Conservation (phyloP, 1,140 invertebrate species). For the Heliothis virescens region DNA sequence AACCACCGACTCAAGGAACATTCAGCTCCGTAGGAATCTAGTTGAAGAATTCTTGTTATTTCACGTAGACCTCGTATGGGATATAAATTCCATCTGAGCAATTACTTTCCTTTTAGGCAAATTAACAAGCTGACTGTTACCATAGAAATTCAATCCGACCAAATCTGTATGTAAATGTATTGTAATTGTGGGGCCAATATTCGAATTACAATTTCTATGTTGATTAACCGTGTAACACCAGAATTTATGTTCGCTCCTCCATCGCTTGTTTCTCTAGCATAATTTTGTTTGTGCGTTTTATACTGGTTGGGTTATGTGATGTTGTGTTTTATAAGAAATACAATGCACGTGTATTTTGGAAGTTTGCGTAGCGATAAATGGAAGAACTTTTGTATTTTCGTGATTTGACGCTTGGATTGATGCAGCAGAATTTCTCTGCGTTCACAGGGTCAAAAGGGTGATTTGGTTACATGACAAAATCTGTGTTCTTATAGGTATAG, state of each 20-base stretch:
- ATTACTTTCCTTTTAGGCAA: conserved; percentile 84
- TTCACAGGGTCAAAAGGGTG: too few species aligned
- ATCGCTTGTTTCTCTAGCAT: conserved; percentile 69
- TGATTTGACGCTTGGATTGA: too few species aligned
- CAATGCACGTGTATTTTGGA: conserved; percentile 40
- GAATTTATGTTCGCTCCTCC: conserved; percentile 73
- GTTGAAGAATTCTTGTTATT: conserved; percentile 47
- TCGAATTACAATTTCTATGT: conserved; percentile 82
- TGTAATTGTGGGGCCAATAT: conserved; percentile 81
- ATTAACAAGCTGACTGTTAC: conserved; percentile 80
- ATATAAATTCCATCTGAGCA: conserved; percentile 71
- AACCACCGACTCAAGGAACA: background rate
- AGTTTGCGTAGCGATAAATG: conserved; percentile 12
- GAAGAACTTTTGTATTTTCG: too few species aligned
- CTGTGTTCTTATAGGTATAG: too few species aligned
- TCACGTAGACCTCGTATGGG: conserved; percentile 55
- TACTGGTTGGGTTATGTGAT: conserved; percentile 23
- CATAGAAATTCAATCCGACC: conserved; percentile 81
- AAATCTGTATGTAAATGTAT: conserved; percentile 85
- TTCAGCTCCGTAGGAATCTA: background rate
- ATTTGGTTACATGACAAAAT: too few species aligned
- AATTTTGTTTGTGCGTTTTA: conserved; percentile 68
- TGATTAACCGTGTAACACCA: conserved; percentile 74
- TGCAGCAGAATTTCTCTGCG: too few species aligned
- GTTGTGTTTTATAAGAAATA: conserved; percentile 19